Evolutionary conservation across 2,797 vertebrate species (phyloP).

Genomic region (Onychomys torridus): DNA sequence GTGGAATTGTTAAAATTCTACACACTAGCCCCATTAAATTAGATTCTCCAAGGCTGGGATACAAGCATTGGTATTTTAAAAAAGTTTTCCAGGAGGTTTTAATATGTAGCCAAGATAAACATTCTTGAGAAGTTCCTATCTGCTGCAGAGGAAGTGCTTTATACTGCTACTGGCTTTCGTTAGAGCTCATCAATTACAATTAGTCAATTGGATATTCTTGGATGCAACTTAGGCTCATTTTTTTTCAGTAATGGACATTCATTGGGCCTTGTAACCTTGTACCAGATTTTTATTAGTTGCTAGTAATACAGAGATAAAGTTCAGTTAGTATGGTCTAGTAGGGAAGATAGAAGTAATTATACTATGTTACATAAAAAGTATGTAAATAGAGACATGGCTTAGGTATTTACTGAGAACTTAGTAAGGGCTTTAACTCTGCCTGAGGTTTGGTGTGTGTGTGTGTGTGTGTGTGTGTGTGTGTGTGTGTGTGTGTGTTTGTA

Average conservation of each 20-base stretch:
- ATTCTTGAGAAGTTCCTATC: constrained; percentile 3
- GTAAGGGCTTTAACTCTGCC: neutral
- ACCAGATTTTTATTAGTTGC: constrained; percentile 43
- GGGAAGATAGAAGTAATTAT: constrained; percentile 28
- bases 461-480: neutral
- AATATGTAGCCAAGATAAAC: neutral
- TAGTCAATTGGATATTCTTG: constrained; percentile 39
- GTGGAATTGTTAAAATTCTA: constrained; percentile 3
- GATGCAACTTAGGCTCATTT: constrained; percentile 32
- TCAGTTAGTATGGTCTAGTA: neutral
- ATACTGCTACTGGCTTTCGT: neutral
- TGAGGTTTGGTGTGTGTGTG: neutral
- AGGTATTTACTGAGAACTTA: constrained; percentile 8
- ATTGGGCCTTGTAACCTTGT: constrained; percentile 25
- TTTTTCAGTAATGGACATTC: neutral
- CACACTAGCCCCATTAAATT: constrained; percentile 11
- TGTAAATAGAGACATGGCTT: neutral
- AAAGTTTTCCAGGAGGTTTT: neutral
- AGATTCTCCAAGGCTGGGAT: neutral
- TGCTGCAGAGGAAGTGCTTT: neutral
- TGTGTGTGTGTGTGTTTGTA: neutral
- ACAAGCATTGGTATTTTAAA: constrained; percentile 26
- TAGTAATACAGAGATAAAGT: constrained; percentile 18
- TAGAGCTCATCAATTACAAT: constrained; percentile 46
- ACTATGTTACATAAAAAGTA: neutral